phyloP scores from a whole-genome alignment of 2,113 vertebrate species.

The Cololabis saira region DNA sequence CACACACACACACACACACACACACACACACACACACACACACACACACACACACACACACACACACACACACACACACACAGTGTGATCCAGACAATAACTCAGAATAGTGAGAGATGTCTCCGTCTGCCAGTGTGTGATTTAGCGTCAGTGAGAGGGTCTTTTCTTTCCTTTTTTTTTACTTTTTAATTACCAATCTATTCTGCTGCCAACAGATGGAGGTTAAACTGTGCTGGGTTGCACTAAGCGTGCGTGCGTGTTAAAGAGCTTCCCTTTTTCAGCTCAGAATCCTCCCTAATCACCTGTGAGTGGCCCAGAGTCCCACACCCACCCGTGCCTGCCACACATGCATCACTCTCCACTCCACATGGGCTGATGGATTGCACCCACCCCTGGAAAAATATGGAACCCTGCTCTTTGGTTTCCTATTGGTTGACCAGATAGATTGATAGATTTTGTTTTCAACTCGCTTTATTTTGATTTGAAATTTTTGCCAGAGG shows the following conservation, averaged over 20 bases:
- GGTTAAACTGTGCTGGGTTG: conserved; percentile 64
- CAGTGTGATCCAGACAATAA: too few relatives aligned
- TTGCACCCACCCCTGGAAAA: conserved; percentile 31
- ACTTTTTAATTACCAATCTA: conserved; percentile 62
- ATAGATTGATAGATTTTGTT: too few relatives aligned
- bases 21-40: too few relatives aligned
- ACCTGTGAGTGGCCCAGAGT: conserved; percentile 38
- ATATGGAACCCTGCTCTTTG: conserved; percentile 13
- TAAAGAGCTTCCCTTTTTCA: conserved; percentile 46
- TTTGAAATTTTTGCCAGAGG: too few relatives aligned
- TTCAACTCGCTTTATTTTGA: too few relatives aligned
- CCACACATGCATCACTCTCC: conserved; percentile 3
- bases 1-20: too few relatives aligned
- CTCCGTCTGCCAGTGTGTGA: conserved; percentile 34
- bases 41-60: conserved; percentile 3
- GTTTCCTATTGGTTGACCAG: conserved; percentile 28
- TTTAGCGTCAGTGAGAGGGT: conserved; percentile 12
- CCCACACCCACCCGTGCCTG: background rate
- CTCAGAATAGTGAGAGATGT: conserved; percentile 22
- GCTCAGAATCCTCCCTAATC: conserved; percentile 60
- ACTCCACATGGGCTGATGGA: conserved; percentile 51
- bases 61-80: conserved; percentile 28
- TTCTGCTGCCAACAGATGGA: conserved; percentile 62
- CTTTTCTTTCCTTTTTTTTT: conserved; percentile 19
- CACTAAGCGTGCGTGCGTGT: conserved; percentile 36